These are phyloP conservation scores for Cyclargus thomasi DNA, from an alignment of 1,140 invertebrate genomes.

Conservation along the genomic window DNA sequence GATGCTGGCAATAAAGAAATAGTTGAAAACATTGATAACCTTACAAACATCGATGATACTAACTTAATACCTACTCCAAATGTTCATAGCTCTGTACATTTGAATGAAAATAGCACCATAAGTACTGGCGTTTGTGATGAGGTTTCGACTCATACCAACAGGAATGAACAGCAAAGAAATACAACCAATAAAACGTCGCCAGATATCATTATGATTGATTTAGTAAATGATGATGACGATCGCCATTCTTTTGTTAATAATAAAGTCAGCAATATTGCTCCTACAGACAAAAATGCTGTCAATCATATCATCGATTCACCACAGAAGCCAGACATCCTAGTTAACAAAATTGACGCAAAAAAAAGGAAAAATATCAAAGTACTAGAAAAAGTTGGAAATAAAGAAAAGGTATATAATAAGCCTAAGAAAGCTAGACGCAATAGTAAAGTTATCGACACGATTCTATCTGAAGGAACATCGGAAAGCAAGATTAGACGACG, in stretches of 20 bases:
- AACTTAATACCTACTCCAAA: not conserved
- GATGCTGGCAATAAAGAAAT: conserved; percentile 6
- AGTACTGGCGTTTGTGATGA: not conserved
- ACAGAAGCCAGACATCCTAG: not conserved
- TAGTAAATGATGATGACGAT: not conserved
- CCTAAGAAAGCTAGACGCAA: not conserved
- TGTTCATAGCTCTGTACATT: not conserved
- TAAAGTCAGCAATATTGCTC: not conserved
- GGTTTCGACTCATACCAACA: not conserved
- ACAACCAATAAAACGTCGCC: not conserved
- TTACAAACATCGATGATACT: not conserved
- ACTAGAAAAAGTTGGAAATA: not conserved
- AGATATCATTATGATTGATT: not conserved
- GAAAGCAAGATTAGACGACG: conserved; percentile 15
- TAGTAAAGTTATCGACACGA: not conserved
- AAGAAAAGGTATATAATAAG: not conserved
- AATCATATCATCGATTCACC: not conserved
- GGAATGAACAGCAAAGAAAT: not conserved
- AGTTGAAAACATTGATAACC: not conserved
- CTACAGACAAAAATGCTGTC: not conserved
- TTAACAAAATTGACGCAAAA: not conserved
- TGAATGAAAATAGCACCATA: not conserved
- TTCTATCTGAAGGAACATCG: not conserved
- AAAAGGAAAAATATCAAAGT: not conserved
- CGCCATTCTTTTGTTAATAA: not conserved